Evolutionary conservation across 2,113 vertebrate genomes (phyloP).

Genomic region (Sebastes fasciatus): DNA sequence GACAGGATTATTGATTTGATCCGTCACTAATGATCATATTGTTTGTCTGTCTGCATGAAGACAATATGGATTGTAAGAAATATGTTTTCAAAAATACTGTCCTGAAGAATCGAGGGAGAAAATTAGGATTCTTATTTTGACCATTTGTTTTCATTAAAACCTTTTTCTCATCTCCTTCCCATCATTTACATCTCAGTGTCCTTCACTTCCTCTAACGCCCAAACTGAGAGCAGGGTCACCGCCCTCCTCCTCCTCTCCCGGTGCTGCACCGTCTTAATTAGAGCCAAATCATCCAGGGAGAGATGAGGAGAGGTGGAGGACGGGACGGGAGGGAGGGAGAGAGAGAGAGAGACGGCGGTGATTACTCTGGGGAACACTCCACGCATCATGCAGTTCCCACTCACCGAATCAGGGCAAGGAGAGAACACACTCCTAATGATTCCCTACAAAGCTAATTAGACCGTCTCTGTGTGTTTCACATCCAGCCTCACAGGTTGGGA

Average conservation of each 20-base stretch:
- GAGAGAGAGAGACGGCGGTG: conserved; percentile 32
- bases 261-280: conserved; percentile 59
- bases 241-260: not conserved
- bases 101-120: not conserved
- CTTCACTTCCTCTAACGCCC: not conserved
- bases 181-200: not conserved
- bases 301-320: conserved; percentile 58
- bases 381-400: conserved; percentile 22
- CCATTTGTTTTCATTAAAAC: not conserved
- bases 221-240: conserved; percentile 18
- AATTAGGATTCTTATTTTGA: not conserved
- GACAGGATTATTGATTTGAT: not conserved
- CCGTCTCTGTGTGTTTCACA: conserved; percentile 43
- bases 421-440: conserved; percentile 56
- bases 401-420: conserved; percentile 61
- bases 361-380: conserved; percentile 47
- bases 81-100: too few species aligned
- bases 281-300: conserved; percentile 54
- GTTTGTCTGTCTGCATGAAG: not conserved
- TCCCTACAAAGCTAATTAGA: conserved; percentile 69
- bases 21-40: not conserved
- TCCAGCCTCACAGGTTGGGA: conserved; percentile 43
- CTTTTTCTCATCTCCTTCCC: not conserved
- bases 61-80: not conserved
- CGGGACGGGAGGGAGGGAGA: conserved; percentile 20